Evolutionary conservation across 2,113 vertebrate species (phyloP).

Genomic region (Blennius ocellaris): DNA sequence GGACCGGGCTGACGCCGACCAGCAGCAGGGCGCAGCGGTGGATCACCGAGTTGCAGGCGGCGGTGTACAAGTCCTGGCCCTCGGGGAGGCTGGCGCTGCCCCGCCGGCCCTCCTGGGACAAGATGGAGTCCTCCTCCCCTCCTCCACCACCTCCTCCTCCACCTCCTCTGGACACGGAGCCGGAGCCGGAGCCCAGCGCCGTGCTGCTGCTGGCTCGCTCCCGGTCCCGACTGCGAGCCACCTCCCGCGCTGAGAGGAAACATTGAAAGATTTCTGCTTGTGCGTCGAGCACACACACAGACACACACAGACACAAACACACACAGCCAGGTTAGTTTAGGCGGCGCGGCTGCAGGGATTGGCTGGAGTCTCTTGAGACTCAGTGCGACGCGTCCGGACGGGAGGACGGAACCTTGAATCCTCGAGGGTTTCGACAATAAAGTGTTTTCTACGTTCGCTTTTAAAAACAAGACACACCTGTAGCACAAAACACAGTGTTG

Average conservation of each 20-base stretch:
- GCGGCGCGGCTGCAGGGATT: no score
- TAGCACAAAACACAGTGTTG: no score
- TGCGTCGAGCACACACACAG: constrained; percentile 8
- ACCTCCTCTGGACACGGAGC: constrained; percentile 74
- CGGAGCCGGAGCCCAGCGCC: constrained; percentile 75
- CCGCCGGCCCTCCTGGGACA: constrained; percentile 87
- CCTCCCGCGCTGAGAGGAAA: constrained; percentile 99
- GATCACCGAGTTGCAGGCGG: constrained; percentile 96
- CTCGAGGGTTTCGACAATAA: no score
- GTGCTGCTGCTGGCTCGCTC: constrained; percentile 87
- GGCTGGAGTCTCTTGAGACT: no score
- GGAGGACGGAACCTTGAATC: no score
- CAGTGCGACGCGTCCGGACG: no score
- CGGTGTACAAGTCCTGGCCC: constrained; percentile 95
- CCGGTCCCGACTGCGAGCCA: constrained; percentile 91
- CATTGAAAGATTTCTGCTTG: constrained; percentile 98
- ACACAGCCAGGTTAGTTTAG: no score
- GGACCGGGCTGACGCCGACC: constrained; percentile 91
- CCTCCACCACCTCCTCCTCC: constrained; percentile 38
- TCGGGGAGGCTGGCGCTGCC: constrained; percentile 89
- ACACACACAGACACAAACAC: constrained; percentile 46
- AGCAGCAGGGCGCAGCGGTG: constrained; percentile 95
- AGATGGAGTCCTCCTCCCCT: constrained; percentile 84
- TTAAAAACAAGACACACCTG: no score
- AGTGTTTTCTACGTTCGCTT: no score